Evolutionary conservation across 2,888 invertebrate species (phyloP), one percentile per base, ranked within the genome.

Genomic region (Trisateles emortualis): DNA sequence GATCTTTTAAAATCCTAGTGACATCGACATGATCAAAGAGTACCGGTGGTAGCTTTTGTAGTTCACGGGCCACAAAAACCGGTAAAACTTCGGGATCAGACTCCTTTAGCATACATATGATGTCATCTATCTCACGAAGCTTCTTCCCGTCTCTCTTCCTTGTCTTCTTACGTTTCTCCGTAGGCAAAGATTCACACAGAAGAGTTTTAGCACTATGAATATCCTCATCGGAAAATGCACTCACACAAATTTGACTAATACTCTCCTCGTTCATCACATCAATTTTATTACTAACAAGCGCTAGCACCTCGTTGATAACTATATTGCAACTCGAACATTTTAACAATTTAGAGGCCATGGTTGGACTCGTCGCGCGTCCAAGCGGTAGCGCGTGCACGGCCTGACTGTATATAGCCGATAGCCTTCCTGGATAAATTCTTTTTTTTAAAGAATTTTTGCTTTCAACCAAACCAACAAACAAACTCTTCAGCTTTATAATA

Each of bases 111-210:
- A 41, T 48, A 24, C 48, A 48, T 32, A 35, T 41, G 10, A 48
- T 48, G 11, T 41, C 48, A n/a, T 49, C 42, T 13, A 49, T 49
- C 35, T 42, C 41, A 42, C 49, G 42, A 3, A 49, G 16, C 29
- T 42, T 49, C 16, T 42, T 42, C 0, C 42, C 49, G 0, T 49
- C 24, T 13, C 29, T 41, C 35, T 36, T 42, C 49, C 49, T 26
- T 8, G 0, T 4, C 14, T 42, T 49, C 19, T 42, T 42, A 9
- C 49, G 49, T 29, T 36, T 49, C 9, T 30, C 36, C 3, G 14
- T 32, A 4, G 39, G 47, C 26, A 49, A 17, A 0, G 49, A 42
- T 29, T 42, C 42, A 3, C 42, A 50, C 4, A 43, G 22, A 8
- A 50, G 30, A 22, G 36, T 16, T 50, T 50, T 50, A 29, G 38